Percentiles rank a stretch among this genome's conserved stretches.
These are phyloP conservation scores for Callyntrura guangdongensis DNA, from an alignment of 2,888 invertebrate genomes.

Conservation along the genomic window DNA sequence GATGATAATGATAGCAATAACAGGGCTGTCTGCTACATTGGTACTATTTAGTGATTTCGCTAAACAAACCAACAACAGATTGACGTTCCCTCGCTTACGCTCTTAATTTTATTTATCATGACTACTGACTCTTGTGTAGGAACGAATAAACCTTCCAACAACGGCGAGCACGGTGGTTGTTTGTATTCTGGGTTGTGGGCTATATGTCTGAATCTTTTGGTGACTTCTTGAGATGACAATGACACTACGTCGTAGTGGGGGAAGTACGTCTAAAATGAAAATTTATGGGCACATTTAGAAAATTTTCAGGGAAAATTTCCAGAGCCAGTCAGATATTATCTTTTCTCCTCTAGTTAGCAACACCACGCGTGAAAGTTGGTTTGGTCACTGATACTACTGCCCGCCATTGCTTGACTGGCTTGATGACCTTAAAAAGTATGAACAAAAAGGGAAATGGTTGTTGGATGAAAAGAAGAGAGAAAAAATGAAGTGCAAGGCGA, in stretches of 20 bases:
- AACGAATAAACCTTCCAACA: background rate
- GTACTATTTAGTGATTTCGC: slow-evolving; percentile 13
- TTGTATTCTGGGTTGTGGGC: slow-evolving; percentile 2
- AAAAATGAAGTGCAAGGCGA: no score
- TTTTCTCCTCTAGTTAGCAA: background rate
- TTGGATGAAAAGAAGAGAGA: background rate
- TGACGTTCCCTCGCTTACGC: slow-evolving; percentile 37
- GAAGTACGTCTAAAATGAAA: slow-evolving; percentile 38
- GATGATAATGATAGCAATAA: background rate
- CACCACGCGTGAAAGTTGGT: background rate
- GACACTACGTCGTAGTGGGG: background rate
- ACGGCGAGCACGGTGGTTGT: background rate
- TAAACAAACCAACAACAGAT: slow-evolving; percentile 23
- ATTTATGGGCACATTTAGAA: slow-evolving; percentile 32
- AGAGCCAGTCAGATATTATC: background rate
- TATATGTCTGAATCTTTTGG: slow-evolving; percentile 11
- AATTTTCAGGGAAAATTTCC: slow-evolving; percentile 19
- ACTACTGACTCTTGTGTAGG: background rate
- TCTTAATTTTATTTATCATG: slow-evolving; percentile 51
- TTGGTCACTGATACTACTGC: background rate
- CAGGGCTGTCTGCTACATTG: background rate
- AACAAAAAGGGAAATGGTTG: background rate
- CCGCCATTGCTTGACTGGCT: slow-evolving; percentile 5
- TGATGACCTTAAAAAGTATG: background rate
- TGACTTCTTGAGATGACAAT: background rate